Percentiles rank a stretch among this genome's conserved stretches.
Conservation (phyloP, 2,888 invertebrate genomes). For the Stenoptilia bipunctidactyla region DNA sequence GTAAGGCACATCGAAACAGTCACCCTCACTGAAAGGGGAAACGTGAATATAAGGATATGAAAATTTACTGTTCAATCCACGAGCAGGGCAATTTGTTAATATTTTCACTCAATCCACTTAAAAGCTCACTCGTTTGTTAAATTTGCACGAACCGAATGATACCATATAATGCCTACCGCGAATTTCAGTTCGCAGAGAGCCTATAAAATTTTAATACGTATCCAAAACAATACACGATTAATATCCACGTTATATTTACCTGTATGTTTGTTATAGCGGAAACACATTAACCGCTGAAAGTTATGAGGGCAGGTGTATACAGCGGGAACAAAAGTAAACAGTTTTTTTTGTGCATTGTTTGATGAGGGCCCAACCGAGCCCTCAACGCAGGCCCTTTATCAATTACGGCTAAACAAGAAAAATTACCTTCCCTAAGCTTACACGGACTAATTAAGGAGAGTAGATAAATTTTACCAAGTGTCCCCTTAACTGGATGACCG, state of each 20-base stretch:
- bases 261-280: not conserved
- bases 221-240: not conserved
- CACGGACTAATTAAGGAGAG: constrained; percentile 63
- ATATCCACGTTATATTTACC: not conserved
- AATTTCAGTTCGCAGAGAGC: not conserved
- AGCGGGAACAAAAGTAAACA: constrained; percentile 9
- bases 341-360: constrained; percentile 25
- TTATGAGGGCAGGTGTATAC: constrained; percentile 16
- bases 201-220: not conserved
- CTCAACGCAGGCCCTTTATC: constrained; percentile 46
- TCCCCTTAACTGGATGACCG: constrained; percentile 17
- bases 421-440: constrained; percentile 58
- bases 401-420: constrained; percentile 68
- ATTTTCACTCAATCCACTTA: constrained; percentile 69
- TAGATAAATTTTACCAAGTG: constrained; percentile 54
- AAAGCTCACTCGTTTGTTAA: constrained; percentile 41
- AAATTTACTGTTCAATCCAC: constrained; percentile 69
- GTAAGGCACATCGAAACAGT: constrained; percentile 27
- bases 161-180: not conserved
- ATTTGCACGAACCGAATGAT: constrained; percentile 17
- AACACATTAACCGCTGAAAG: not conserved
- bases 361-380: constrained; percentile 30
- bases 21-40: constrained; percentile 61
- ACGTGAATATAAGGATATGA: constrained; percentile 67
- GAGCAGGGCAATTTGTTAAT: constrained; percentile 69